Conservation (phyloP, 2,888 invertebrate genomes). For the Galeopsomyia nigrocyanea region DNA sequence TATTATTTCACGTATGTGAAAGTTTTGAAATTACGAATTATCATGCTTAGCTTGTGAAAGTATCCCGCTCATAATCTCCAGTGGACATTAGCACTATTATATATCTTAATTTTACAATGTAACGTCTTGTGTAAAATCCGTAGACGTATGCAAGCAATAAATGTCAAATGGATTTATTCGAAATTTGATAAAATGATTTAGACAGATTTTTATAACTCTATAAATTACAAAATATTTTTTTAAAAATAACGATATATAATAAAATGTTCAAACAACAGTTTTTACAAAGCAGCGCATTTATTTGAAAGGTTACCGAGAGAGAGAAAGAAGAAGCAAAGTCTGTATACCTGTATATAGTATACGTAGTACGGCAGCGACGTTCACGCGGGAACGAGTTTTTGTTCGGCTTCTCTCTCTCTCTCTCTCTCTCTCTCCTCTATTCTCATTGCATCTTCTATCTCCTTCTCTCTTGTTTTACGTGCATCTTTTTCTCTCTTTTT, state of each 20-base stretch:
- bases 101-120: no score
- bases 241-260: constrained; percentile 1
- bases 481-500: constrained; percentile 14
- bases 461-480: constrained; percentile 22
- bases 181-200: constrained; percentile 10
- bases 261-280: constrained; percentile 47
- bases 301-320: constrained; percentile 37
- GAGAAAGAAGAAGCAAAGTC: constrained; percentile 36
- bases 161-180: no score
- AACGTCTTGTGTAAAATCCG: no score
- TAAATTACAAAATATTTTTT: not conserved
- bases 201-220: not conserved
- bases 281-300: constrained; percentile 49
- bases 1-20: no score
- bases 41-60: no score
- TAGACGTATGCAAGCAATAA: no score
- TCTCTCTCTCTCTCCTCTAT: constrained; percentile 46
- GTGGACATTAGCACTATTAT: no score
- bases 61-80: no score
- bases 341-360: constrained; percentile 24
- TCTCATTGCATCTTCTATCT: constrained; percentile 51
- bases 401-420: constrained; percentile 52
- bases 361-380: constrained; percentile 20
- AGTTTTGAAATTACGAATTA: no score
- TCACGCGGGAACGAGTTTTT: constrained; percentile 55